A percentile compares a stretch with the other conserved stretches of the same genome.
Evolutionary conservation across 2,113 vertebrate genomes (phyloP).

Genomic region (Neoarius graeffei): DNA sequence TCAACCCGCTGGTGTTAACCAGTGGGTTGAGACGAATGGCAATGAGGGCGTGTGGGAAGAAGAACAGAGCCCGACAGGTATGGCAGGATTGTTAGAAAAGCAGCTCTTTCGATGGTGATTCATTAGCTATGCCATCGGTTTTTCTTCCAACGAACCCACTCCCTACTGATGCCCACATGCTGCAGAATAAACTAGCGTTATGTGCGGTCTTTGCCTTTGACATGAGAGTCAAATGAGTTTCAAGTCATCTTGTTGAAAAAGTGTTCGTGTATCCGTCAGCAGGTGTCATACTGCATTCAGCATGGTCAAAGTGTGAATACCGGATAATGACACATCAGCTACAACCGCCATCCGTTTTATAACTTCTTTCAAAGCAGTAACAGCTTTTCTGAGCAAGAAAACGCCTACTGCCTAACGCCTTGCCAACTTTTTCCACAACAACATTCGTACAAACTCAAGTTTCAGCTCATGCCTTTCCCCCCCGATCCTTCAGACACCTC

Average conservation of each 20-base stretch:
- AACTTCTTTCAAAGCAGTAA: neutral
- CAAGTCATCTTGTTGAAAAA: neutral
- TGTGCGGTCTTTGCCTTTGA: neutral
- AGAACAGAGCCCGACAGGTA: constrained; percentile 31
- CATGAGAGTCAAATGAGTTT: constrained; percentile 7
- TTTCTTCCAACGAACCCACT: constrained; percentile 3
- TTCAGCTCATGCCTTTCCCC: neutral
- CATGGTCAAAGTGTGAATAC: neutral
- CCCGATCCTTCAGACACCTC: neutral
- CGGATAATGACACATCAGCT: neutral
- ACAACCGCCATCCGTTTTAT: neutral
- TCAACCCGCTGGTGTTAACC: constrained; percentile 55
- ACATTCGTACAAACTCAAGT: neutral
- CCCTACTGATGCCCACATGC: constrained; percentile 14
- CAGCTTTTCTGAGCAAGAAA: neutral
- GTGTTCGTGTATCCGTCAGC: constrained; percentile 3
- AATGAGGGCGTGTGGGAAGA: constrained; percentile 39
- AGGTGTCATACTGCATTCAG: neutral
- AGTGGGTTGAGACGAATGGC: constrained; percentile 37
- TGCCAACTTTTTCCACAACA: neutral
- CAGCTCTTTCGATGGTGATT: constrained; percentile 48
- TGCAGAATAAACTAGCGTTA: constrained; percentile 23
- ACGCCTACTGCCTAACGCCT: neutral
- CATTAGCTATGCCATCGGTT: constrained; percentile 11
- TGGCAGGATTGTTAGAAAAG: neutral